A percentile compares a stretch with the other conserved stretches of the same genome.
phyloP scores from a whole-genome alignment of 1,140 invertebrate genomes.

The Ericerus pela region DNA sequence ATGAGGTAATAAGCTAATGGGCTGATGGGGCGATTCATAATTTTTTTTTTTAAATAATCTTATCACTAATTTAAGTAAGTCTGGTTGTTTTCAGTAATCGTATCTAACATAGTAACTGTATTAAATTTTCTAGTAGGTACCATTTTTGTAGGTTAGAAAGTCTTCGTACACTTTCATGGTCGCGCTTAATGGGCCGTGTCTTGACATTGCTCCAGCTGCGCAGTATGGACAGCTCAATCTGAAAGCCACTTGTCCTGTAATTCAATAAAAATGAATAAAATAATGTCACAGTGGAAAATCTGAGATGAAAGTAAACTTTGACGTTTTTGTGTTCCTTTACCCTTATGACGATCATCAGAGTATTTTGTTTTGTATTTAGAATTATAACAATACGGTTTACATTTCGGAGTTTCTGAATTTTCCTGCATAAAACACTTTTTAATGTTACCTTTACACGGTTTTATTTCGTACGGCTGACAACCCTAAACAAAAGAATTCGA shows the following conservation, averaged over 20 bases:
- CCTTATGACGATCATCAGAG: not conserved
- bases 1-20: too few species aligned
- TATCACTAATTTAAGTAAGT: too few species aligned
- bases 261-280: not conserved
- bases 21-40: too few species aligned
- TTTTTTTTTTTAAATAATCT: too few species aligned
- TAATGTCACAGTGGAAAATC: not conserved
- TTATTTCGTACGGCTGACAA: slow-evolving; percentile 68
- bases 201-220: slow-evolving; percentile 47
- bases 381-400: not conserved
- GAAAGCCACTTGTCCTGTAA: not conserved
- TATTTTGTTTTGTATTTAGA: not conserved
- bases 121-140: slow-evolving; percentile 8
- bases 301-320: not conserved
- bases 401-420: slow-evolving; percentile 13
- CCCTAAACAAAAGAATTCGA: slow-evolving; percentile 38
- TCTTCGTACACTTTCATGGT: slow-evolving; percentile 80
- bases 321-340: not conserved
- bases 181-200: slow-evolving; percentile 76
- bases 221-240: not conserved
- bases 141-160: slow-evolving; percentile 59
- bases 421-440: too few species aligned
- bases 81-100: too few species aligned
- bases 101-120: too few species aligned
- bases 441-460: slow-evolving; percentile 81